Conservation (phyloP, 2,113 vertebrate species). For the Saccopteryx bilineata region DNA sequence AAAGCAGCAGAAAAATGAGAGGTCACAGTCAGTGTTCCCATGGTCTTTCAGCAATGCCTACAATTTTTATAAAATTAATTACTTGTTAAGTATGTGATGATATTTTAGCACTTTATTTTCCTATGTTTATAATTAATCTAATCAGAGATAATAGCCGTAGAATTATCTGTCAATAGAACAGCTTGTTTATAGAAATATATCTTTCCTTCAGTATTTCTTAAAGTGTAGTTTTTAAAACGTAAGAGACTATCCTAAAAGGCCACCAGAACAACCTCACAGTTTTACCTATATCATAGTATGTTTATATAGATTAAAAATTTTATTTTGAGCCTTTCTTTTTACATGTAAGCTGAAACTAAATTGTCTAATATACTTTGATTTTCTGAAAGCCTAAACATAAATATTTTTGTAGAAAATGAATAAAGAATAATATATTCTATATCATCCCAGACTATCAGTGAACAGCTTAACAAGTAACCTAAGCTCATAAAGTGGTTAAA, state of each 20-base stretch:
- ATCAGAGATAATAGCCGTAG: background rate
- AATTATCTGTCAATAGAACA: background rate
- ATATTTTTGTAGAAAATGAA: conserved; percentile 42
- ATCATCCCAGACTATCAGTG: background rate
- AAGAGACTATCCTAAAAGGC: background rate
- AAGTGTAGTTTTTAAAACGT: background rate
- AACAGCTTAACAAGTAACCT: conserved; percentile 56
- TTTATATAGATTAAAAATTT: background rate
- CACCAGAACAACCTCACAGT: background rate
- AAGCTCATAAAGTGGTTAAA: conserved; percentile 67
- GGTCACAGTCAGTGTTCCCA: no score
- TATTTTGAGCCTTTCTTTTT: background rate
- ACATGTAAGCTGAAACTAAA: background rate
- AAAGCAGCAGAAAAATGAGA: no score
- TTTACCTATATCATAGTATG: background rate
- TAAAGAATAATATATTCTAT: conserved; percentile 9
- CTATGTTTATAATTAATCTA: background rate
- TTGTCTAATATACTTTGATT: background rate
- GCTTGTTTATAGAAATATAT: background rate
- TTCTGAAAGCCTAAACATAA: conserved; percentile 28
- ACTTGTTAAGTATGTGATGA: background rate
- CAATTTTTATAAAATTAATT: background rate
- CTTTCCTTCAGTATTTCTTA: background rate
- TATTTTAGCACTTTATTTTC: background rate
- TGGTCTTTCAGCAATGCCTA: background rate